A percentile compares a stretch with the other conserved stretches of the same genome.
Evolutionary conservation across 2,888 invertebrate species (phyloP).

Genomic region (Eupithecia tripunctaria): DNA sequence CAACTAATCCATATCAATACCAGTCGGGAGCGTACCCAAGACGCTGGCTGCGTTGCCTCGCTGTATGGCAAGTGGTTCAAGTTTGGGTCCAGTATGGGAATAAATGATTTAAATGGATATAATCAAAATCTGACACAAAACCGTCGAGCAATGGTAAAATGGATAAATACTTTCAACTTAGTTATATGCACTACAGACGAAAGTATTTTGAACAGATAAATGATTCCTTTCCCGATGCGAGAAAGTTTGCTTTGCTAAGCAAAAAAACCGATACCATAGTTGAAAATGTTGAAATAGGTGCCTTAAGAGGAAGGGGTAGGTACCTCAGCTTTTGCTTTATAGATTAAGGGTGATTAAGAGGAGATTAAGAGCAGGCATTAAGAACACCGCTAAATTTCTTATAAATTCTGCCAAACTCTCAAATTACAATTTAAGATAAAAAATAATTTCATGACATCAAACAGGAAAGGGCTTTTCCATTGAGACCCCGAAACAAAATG

Average conservation of each 20-base stretch:
- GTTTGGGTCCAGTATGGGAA: not conserved
- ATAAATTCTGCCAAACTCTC: not conserved
- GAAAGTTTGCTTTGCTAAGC: slow-evolving; percentile 25
- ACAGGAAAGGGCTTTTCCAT: not conserved
- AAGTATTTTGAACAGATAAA: slow-evolving; percentile 49
- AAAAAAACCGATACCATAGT: slow-evolving; percentile 19
- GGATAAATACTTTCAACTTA: slow-evolving; percentile 44
- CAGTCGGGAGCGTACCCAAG: too few relatives aligned
- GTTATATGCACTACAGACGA: slow-evolving; percentile 31
- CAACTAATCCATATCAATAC: too few relatives aligned
- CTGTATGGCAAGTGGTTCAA: too few relatives aligned
- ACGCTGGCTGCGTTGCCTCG: too few relatives aligned
- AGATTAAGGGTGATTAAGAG: not conserved
- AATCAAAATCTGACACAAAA: slow-evolving; percentile 48
- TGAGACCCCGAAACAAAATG: not conserved
- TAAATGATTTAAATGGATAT: not conserved
- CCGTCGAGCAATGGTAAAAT: slow-evolving; percentile 47
- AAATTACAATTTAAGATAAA: not conserved
- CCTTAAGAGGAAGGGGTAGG: not conserved
- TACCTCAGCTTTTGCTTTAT: not conserved
- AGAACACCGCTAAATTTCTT: not conserved
- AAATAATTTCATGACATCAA: not conserved
- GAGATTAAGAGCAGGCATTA: not conserved
- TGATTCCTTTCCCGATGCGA: slow-evolving; percentile 49
- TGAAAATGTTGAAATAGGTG: slow-evolving; percentile 14